These are phyloP conservation scores for Drosophila ustulata DNA, from an alignment of 2,888 invertebrate genomes.

Conservation along the genomic window DNA sequence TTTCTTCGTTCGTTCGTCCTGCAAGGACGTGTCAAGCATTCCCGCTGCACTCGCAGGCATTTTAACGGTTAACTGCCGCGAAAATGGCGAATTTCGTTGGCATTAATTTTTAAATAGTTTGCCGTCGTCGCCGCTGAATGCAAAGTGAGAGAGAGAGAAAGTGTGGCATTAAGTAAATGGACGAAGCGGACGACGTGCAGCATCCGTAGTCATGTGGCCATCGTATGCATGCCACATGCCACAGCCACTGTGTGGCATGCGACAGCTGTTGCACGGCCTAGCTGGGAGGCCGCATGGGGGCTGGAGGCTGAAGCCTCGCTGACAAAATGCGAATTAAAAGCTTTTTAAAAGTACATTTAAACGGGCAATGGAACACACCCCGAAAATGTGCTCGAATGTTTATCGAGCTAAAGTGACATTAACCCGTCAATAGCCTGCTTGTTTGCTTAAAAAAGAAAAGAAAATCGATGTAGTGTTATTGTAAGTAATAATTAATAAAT, in stretches of 20 bases:
- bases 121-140: constrained; percentile 16
- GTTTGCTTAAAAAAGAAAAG: too few species aligned
- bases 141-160: neutral
- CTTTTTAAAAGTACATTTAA: constrained; percentile 50
- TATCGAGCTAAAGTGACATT: constrained; percentile 39
- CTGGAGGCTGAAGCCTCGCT: constrained; percentile 26
- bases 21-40: constrained; percentile 41
- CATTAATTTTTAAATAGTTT: constrained; percentile 75
- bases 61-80: constrained; percentile 53
- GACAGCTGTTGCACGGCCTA: constrained; percentile 37
- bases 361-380: constrained; percentile 6
- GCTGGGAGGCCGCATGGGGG: constrained; percentile 10
- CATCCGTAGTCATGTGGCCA: constrained; percentile 18
- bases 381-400: constrained; percentile 16
- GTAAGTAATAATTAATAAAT: too few species aligned
- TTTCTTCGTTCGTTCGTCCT: neutral
- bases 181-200: constrained; percentile 17
- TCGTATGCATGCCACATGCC: constrained; percentile 26
- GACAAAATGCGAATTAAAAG: constrained; percentile 65
- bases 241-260: constrained; percentile 25
- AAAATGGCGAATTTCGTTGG: constrained; percentile 61
- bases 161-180: neutral
- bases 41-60: constrained; percentile 19
- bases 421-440: constrained; percentile 22
- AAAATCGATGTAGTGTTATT: too few species aligned